Percentiles rank a stretch among this genome's conserved stretches.
phyloP scores from a whole-genome alignment of 2,888 invertebrate species.

The Herminia tarsipennalis region DNA sequence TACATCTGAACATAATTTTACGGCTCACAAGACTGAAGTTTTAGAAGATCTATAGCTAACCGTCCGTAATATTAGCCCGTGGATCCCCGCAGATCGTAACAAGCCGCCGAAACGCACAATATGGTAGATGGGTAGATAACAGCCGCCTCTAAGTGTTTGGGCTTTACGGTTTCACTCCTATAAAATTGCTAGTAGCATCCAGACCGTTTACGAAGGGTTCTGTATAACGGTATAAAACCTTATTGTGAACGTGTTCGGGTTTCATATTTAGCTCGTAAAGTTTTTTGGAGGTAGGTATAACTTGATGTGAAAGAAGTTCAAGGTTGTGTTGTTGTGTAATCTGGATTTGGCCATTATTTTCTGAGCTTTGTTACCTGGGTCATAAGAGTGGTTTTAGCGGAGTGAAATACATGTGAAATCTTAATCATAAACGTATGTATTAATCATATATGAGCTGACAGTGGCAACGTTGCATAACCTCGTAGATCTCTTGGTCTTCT shows the following conservation, averaged over 20 bases:
- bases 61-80: slow-evolving; percentile 48
- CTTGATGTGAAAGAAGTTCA: slow-evolving; percentile 29
- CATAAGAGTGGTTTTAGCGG: not conserved
- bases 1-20: too few species aligned
- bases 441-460: too few species aligned
- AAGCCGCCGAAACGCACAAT: slow-evolving; percentile 78
- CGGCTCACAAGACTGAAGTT: slow-evolving; percentile 2
- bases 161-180: slow-evolving; percentile 62
- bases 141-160: slow-evolving; percentile 67
- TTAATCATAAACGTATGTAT: too few species aligned
- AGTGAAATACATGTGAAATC: too few species aligned
- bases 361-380: not conserved
- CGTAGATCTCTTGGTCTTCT: too few species aligned
- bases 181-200: slow-evolving; percentile 53
- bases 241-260: slow-evolving; percentile 47
- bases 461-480: too few species aligned
- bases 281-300: slow-evolving; percentile 25
- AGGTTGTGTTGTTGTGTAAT: slow-evolving; percentile 11
- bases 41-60: not conserved
- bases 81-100: slow-evolving; percentile 61
- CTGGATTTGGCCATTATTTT: not conserved
- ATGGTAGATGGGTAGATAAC: slow-evolving; percentile 81
- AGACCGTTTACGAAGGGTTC: slow-evolving; percentile 36
- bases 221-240: slow-evolving; percentile 34
- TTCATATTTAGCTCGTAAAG: slow-evolving; percentile 42